A percentile compares a stretch with the other conserved stretches of the same genome.
Conservation (phyloP, 2,888 invertebrate species). For the Escarpia spicata region DNA sequence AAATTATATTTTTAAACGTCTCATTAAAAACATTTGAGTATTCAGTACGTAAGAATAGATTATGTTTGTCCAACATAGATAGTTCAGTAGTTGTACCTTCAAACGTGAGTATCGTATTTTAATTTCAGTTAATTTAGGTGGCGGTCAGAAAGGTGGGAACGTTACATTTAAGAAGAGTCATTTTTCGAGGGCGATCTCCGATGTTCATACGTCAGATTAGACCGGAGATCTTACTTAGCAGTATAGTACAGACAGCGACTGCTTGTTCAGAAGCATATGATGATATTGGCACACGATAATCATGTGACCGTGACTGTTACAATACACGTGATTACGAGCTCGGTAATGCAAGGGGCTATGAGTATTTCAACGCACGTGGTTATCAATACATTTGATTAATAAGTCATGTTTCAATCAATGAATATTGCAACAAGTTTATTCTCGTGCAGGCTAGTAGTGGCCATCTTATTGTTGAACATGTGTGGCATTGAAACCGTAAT, state of each 20-base stretch:
- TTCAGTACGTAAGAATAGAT: background rate
- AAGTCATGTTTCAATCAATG: background rate
- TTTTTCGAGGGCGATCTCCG: no score
- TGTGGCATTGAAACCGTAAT: background rate
- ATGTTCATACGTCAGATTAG: no score
- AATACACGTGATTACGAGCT: background rate
- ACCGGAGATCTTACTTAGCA: no score
- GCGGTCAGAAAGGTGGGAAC: no score
- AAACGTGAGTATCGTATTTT: no score
- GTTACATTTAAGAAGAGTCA: no score
- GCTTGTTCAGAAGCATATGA: background rate
- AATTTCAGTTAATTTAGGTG: no score
- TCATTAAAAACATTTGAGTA: background rate
- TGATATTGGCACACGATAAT: background rate
- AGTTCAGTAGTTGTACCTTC: no score
- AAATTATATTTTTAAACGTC: background rate
- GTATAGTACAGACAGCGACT: no score
- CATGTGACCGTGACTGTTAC: background rate
- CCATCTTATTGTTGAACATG: background rate
- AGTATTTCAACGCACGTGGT: background rate
- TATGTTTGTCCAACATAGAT: no score
- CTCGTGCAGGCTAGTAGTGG: background rate
- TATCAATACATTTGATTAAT: background rate
- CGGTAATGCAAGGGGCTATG: background rate
- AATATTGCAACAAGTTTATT: background rate